Evolutionary conservation across 2,113 vertebrate species (phyloP).

Genomic region (Tricholaema leucomelas): DNA sequence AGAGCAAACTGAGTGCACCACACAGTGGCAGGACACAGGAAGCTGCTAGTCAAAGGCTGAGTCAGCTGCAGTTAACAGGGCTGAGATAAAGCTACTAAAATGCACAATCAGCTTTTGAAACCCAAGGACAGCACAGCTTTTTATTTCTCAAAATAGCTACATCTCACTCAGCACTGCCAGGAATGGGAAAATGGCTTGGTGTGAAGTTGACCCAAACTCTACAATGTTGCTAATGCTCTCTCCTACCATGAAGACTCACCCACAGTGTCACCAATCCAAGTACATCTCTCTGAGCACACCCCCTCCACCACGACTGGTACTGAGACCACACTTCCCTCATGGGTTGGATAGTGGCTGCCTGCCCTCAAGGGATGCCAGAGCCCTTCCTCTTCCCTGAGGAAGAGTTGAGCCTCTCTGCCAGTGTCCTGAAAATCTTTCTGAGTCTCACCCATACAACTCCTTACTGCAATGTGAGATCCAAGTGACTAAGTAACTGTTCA

Average conservation of each 20-base stretch:
- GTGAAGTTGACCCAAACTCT: not conserved
- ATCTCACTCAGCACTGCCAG: not conserved
- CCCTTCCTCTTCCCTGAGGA: not conserved
- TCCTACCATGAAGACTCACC: not conserved
- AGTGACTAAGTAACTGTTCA: not conserved
- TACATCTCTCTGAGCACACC: not conserved
- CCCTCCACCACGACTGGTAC: fast-evolving
- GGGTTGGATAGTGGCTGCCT: not conserved
- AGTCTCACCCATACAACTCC: not conserved
- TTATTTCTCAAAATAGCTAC: not conserved
- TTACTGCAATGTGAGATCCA: not conserved
- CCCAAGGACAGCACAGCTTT: not conserved
- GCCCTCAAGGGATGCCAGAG: not conserved
- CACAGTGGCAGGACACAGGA: not conserved
- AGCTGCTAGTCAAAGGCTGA: not conserved
- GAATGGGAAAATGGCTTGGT: not conserved
- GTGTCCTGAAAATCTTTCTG: not conserved
- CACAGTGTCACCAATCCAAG: not conserved
- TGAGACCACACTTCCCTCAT: fast-evolving
- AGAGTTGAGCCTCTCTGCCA: not conserved
- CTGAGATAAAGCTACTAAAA: not conserved
- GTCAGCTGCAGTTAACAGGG: not conserved
- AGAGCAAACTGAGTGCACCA: not conserved
- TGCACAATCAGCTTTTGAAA: not conserved
- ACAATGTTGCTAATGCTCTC: not conserved